A percentile compares a stretch with the other conserved stretches of the same genome.
Conservation (phyloP, 2,113 vertebrate genomes). For the Solea solea region DNA sequence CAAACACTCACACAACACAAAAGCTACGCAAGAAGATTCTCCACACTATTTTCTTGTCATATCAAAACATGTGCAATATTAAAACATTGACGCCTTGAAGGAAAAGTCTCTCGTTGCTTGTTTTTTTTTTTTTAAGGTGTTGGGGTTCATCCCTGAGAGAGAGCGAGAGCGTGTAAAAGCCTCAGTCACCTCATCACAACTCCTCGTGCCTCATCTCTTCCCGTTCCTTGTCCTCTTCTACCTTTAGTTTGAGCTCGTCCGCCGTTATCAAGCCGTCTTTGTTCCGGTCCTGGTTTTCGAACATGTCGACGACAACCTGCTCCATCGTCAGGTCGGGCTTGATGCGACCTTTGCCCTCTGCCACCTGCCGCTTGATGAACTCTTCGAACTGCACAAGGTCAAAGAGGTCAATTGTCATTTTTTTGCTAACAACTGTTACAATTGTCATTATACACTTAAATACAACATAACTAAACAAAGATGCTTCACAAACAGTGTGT, state of each 20-base stretch:
- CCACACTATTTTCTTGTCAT: conserved; percentile 30
- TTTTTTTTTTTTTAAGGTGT: conserved; percentile 10
- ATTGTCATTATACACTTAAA: too few species aligned
- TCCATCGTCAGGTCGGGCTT: conserved; percentile 86
- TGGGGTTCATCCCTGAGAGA: conserved; percentile 67
- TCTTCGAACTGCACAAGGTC: conserved; percentile 84
- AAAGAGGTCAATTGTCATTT: not conserved
- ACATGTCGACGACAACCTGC: conserved; percentile 90
- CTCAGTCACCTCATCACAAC: conserved; percentile 77
- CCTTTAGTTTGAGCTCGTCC: conserved; percentile 93
- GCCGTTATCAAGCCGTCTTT: conserved; percentile 88
- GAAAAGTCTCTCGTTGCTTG: conserved; percentile 34
- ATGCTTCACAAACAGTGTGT: too few species aligned
- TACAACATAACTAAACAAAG: too few species aligned
- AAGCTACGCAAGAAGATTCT: conserved; percentile 25
- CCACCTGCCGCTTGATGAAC: conserved; percentile 91
- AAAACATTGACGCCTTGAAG: conserved; percentile 30
- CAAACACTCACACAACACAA: conserved; percentile 36
- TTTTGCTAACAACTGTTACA: too few species aligned
- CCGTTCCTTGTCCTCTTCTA: conserved; percentile 88
- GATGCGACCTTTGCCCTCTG: conserved; percentile 89
- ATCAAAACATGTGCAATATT: conserved; percentile 24
- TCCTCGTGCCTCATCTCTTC: conserved; percentile 84
- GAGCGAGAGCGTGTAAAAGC: conserved; percentile 21
- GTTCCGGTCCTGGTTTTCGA: conserved; percentile 94